phyloP scores from a whole-genome alignment of 2,888 invertebrate genomes.

The Drepana falcataria region DNA sequence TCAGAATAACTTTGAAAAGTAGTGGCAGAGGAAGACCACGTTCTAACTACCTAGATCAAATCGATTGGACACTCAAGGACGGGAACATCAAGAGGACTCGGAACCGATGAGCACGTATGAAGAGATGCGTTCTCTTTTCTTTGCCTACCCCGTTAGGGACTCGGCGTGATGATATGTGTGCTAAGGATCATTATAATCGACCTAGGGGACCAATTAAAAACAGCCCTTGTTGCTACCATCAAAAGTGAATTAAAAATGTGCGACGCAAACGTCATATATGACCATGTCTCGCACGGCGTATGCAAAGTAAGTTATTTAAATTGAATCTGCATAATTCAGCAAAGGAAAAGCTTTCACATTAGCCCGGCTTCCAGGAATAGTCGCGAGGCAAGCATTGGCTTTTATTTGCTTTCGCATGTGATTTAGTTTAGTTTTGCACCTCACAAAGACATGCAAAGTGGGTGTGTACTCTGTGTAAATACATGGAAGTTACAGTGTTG shows the following conservation, averaged over 20 bases:
- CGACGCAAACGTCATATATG: constrained; percentile 6
- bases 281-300: constrained; percentile 10
- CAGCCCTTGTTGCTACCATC: no score
- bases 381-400: constrained; percentile 14
- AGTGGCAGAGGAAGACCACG: no score
- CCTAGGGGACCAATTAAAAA: no score
- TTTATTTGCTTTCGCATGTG: constrained; percentile 13
- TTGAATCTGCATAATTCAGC: constrained; percentile 57
- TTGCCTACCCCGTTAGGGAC: no score
- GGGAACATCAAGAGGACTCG: no score
- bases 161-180: no score
- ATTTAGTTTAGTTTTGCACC: neutral
- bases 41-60: no score
- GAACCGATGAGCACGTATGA: no score
- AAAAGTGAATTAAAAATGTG: constrained; percentile 15
- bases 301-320: constrained; percentile 52
- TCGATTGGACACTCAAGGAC: no score
- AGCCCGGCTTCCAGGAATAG: constrained; percentile 32
- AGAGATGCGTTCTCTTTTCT: no score
- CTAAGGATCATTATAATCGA: no score
- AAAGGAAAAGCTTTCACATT: constrained; percentile 50
- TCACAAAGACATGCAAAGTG: neutral
- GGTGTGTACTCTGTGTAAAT: neutral
- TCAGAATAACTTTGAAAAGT: no score
- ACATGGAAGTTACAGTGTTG: neutral